phyloP scores from a whole-genome alignment of 2,888 invertebrate genomes.

The Danaus chrysippus region DNA sequence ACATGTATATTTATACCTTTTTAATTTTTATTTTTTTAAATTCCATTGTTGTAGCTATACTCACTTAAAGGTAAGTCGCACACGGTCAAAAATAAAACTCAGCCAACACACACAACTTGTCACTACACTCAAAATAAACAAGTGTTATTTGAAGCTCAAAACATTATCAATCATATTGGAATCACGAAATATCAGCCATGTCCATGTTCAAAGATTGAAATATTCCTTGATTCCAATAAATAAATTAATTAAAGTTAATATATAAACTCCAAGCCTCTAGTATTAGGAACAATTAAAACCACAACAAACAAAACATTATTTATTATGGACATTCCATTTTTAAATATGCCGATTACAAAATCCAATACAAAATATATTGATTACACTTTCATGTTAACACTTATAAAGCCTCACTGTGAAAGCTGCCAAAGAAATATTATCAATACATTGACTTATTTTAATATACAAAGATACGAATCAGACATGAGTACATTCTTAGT shows the following conservation, averaged over 20 bases:
- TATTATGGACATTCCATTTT: conserved; percentile 70
- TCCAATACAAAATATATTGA: conserved; percentile 39
- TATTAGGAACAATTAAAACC: conserved; percentile 72
- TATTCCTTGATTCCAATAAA: conserved; percentile 18
- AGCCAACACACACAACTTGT: background rate
- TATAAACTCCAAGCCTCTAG: conserved; percentile 35
- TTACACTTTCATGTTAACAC: conserved; percentile 41
- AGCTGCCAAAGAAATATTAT: conserved; percentile 25
- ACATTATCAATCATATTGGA: background rate
- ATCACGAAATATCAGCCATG: background rate
- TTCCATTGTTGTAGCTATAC: background rate
- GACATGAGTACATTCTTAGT: conserved; percentile 9
- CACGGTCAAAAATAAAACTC: background rate
- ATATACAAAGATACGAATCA: conserved; percentile 27
- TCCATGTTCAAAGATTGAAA: background rate
- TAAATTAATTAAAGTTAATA: conserved; percentile 15
- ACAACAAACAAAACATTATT: conserved; percentile 75
- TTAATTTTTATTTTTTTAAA: too few species aligned
- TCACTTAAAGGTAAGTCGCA: background rate
- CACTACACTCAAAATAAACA: background rate
- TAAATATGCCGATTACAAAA: conserved; percentile 30
- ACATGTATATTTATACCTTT: too few species aligned
- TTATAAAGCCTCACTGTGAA: conserved; percentile 41
- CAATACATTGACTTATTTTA: conserved; percentile 17
- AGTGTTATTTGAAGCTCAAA: background rate